These are phyloP conservation scores for Stomatorhinus walkeri DNA, from an alignment of 2,797 vertebrate species.

Conservation along the genomic window DNA sequence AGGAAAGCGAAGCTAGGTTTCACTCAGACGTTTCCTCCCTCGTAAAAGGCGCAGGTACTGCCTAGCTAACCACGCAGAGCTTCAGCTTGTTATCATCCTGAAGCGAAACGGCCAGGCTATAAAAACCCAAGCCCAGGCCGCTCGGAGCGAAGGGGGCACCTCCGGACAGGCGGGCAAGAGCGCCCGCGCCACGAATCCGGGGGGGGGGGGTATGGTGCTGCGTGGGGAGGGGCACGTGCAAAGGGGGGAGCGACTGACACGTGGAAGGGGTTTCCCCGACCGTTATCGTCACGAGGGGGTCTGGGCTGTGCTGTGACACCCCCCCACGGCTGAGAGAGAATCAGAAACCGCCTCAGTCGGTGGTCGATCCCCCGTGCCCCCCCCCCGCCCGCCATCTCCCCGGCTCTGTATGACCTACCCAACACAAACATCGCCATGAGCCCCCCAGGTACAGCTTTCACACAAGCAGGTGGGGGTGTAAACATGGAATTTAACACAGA, in stretches of 20 bases:
- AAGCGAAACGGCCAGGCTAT: neutral
- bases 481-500: neutral
- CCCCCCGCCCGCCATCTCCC: neutral
- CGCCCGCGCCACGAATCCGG: neutral
- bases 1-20: neutral
- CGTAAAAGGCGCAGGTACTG: conserved; percentile 34
- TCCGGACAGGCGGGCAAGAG: conserved; percentile 54
- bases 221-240: neutral
- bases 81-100: conserved; percentile 30
- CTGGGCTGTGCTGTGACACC: neutral
- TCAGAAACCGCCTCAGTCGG: neutral
- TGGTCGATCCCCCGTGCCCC: neutral
- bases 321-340: neutral
- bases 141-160: conserved; percentile 28
- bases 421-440: neutral
- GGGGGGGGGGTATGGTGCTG: too few relatives aligned
- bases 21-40: conserved; percentile 21
- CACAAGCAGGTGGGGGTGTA: neutral
- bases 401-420: neutral
- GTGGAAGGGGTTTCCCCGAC: neutral
- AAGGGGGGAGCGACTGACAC: neutral
- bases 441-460: neutral
- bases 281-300: neutral
- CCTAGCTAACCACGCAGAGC: conserved; percentile 40
- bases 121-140: conserved; percentile 23